These are phyloP conservation scores for Montipora capricornis DNA, from an alignment of 64 coral and sea anemone genomes.

Conservation along the genomic window DNA sequence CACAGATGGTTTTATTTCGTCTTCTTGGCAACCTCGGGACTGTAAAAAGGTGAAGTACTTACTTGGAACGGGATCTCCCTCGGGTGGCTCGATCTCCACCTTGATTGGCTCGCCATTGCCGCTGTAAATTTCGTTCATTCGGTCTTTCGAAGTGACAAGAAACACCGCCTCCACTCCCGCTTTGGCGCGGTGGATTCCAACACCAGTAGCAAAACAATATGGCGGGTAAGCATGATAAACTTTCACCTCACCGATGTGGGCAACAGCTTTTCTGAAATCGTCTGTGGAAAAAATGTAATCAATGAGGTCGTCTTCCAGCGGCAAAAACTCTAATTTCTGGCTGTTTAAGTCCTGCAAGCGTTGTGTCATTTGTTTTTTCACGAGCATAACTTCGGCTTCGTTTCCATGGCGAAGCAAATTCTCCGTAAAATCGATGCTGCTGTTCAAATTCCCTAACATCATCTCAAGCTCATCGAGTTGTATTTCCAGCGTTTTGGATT, in stretches of 20 bases:
- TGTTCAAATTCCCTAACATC: constrained; percentile 88
- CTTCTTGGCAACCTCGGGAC: background rate
- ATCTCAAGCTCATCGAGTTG: constrained; percentile 73
- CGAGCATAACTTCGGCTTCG: constrained; percentile 96
- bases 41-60: background rate
- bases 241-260: constrained; percentile 77
- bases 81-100: constrained; percentile 76
- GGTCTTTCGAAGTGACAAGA: constrained; percentile 87
- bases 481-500: constrained; percentile 87
- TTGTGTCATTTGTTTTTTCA: constrained; percentile 95
- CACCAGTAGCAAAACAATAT: constrained; percentile 88
- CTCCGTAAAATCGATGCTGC: constrained; percentile 95
- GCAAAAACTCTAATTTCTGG: constrained; percentile 74
- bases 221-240: constrained; percentile 85
- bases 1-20: too few relatives aligned
- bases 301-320: constrained; percentile 91
- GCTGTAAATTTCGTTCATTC: constrained; percentile 88
- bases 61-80: constrained; percentile 82
- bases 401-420: constrained; percentile 91
- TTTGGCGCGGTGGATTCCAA: constrained; percentile 90
- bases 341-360: constrained; percentile 87
- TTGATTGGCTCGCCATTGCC: constrained; percentile 80
- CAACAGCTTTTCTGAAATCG: constrained; percentile 87
- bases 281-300: constrained; percentile 89
- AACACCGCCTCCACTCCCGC: constrained; percentile 93